Base-by-base conservation (phyloP, 30 jellyfish, hydroid and myxozoan species). In the Nemopilema nomurai region DNA sequence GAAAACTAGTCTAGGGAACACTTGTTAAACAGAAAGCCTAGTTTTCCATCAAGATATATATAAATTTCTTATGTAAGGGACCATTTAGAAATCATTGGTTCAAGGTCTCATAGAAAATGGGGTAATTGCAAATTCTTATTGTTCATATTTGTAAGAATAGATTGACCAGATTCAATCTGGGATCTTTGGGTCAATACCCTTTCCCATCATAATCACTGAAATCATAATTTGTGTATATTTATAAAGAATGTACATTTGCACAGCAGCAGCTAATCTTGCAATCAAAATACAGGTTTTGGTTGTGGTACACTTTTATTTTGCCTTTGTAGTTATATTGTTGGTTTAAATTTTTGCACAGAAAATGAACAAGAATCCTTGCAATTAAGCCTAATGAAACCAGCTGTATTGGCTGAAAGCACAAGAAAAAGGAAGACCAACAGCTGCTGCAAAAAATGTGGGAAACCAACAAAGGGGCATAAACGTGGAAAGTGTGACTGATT, bases 401-500 rank as follows among this genome's bases (percentile, higher is more conserved):
- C 76, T 66, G 76, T 29, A 66, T 66, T 66, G 76, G 76, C 76
- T 18, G 32, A 9, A n/a, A 66, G 32, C 32, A 66, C 50, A 17
- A 66, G 32, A 18, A 65, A 65, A 28, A 65, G 74, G 28, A 65
- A 65, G 74, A 18, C 74, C 28, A 28, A 65, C 28, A 25, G 76
- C 76, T 66, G 76, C 76, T 66, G 76, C 76, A 26, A 66, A 9
- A 66, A 66, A n/a, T 66, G 76, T 66, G 76, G 76, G 32, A 66
- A 66, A 29, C 76, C 76, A 66, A 66, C 32, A 29, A n/a, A 66
- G 76, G 76, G 76, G 76, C 76, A 66, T 29, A 66, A 66, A 66
- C 76, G 76, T 20, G 76, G 76, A 66, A 66, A 66, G 76, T 66
- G 76, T 66, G 76, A 66, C 76, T 66, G 76, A 66, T 66, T 65